These are phyloP conservation scores for Stenotaenia linearis DNA, from an alignment of 2,888 invertebrate genomes.

Conservation along the genomic window DNA sequence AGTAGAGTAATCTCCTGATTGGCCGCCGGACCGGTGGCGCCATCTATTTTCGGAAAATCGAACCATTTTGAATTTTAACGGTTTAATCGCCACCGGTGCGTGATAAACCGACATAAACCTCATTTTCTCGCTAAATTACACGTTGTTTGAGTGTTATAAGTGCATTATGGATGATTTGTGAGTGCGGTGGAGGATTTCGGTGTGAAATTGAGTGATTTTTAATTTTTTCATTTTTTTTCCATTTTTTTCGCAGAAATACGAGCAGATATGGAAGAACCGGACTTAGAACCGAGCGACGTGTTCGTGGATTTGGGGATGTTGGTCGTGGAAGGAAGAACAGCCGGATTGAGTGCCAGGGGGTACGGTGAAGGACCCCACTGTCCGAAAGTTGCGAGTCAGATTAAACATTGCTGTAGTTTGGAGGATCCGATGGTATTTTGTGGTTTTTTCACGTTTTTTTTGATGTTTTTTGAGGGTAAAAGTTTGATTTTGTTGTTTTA, in stretches of 20 bases:
- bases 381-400: slow-evolving; percentile 46
- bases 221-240: neutral
- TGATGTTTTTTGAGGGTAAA: neutral
- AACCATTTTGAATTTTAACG: neutral
- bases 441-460: neutral
- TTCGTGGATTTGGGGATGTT: slow-evolving; percentile 57
- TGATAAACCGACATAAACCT: no score
- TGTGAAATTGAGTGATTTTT: neutral
- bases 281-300: slow-evolving; percentile 52
- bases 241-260: slow-evolving; percentile 38
- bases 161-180: no score
- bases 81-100: neutral
- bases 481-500: slow-evolving; percentile 40
- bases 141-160: no score
- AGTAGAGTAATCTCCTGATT: neutral
- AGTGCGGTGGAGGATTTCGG: no score
- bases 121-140: no score
- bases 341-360: slow-evolving; percentile 53
- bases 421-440: slow-evolving; percentile 41
- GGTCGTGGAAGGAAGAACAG: slow-evolving; percentile 58
- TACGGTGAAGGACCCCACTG: slow-evolving; percentile 67
- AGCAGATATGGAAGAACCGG: slow-evolving; percentile 42
- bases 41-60: neutral
- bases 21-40: neutral
- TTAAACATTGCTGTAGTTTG: slow-evolving; percentile 44